These are phyloP conservation scores for Anguilla japonica DNA, from an alignment of 2,113 vertebrate species.

Conservation along the genomic window DNA sequence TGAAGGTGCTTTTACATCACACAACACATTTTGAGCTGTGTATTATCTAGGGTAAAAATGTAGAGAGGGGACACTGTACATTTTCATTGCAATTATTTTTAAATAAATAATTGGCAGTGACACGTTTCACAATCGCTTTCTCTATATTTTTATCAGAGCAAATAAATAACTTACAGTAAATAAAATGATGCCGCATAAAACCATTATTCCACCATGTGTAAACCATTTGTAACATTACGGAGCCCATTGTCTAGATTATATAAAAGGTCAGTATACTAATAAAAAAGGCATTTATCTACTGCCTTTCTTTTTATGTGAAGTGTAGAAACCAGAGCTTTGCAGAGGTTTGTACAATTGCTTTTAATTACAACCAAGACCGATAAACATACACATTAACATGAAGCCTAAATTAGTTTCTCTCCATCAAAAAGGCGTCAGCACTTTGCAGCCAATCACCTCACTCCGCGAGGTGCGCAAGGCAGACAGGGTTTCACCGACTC, in stretches of 20 bases:
- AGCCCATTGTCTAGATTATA: neutral
- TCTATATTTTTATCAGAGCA: neutral
- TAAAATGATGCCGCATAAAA: neutral
- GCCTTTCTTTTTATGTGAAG: neutral
- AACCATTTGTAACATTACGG: neutral
- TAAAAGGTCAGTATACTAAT: neutral
- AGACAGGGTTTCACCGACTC: neutral
- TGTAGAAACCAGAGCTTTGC: neutral
- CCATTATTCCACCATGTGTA: neutral
- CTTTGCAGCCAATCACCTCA: constrained; percentile 11
- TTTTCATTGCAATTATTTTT: too few relatives aligned
- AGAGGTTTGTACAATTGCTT: neutral
- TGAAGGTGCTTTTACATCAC: too few relatives aligned
- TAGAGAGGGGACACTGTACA: too few relatives aligned
- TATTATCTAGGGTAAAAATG: too few relatives aligned
- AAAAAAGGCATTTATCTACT: neutral
- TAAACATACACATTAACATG: neutral
- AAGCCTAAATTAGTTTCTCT: constrained; percentile 8
- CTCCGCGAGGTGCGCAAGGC: neutral
- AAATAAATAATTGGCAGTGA: neutral
- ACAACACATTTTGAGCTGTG: too few relatives aligned
- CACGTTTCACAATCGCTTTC: neutral
- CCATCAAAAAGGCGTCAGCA: constrained; percentile 18
- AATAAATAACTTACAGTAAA: neutral
- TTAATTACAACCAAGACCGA: neutral